Conservation (phyloP, 2,113 vertebrate genomes). For the Atrichornis clamosus region DNA sequence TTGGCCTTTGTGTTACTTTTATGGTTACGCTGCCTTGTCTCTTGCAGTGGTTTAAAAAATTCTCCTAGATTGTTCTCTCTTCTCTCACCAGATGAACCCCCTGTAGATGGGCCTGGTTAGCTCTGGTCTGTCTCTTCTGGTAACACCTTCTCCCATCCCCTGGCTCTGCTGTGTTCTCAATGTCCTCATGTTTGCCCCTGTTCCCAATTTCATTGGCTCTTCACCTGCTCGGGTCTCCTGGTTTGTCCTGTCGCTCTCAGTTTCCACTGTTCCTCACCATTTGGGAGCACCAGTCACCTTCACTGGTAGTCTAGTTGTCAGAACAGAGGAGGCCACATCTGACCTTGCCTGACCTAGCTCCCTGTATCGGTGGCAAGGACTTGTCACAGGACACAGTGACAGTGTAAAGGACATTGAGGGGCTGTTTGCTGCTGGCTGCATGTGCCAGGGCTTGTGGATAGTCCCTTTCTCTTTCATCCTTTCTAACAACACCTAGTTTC, state of each 20-base stretch:
- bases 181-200: neutral
- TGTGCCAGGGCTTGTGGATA: neutral
- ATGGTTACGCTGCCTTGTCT: neutral
- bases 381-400: neutral
- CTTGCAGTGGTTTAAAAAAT: neutral
- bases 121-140: neutral
- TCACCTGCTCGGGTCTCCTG: neutral
- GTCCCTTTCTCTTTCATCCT: neutral
- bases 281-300: neutral
- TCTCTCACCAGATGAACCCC: neutral
- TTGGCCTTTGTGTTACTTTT: neutral
- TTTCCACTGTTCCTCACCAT: neutral
- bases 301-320: neutral
- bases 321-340: neutral
- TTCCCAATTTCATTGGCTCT: neutral
- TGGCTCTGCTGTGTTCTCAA: neutral
- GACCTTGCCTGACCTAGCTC: neutral
- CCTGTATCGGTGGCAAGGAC: neutral
- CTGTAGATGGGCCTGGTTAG: neutral
- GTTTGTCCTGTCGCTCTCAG: neutral
- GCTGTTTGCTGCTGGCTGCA: neutral
- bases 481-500: neutral
- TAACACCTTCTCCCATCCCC: neutral
- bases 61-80: neutral
- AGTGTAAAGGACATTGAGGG: neutral